Percentiles rank a stretch among this genome's conserved stretches.
phyloP scores from a whole-genome alignment of 2,113 vertebrate genomes.

The Mus pahari region DNA sequence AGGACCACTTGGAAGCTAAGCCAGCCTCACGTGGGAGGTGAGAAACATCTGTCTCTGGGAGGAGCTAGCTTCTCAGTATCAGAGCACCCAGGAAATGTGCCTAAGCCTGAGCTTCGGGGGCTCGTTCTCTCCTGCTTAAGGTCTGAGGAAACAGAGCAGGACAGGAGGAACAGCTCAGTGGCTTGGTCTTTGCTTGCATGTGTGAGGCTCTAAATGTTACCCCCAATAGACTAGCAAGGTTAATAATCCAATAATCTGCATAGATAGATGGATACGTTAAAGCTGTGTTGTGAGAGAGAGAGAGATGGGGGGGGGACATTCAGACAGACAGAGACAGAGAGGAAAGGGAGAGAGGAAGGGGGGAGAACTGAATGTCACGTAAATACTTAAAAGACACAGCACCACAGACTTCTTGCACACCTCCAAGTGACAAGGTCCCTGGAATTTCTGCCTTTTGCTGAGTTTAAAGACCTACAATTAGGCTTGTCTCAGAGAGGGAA shows the following conservation, averaged over 20 bases:
- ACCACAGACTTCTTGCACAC: not conserved
- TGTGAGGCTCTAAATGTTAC: not conserved
- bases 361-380: not conserved
- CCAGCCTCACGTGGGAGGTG: rapidly evolving
- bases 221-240: not conserved
- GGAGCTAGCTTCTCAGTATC: not conserved
- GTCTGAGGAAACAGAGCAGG: not conserved
- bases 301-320: not conserved
- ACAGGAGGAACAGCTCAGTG: not conserved
- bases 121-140: not conserved
- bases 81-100: not conserved
- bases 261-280: too few relatives aligned
- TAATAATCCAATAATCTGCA: not conserved
- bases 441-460: slow-evolving; percentile 11
- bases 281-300: not conserved
- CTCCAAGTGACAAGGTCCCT: not conserved
- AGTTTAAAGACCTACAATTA: not conserved
- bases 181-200: not conserved
- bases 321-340: not conserved
- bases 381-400: not conserved
- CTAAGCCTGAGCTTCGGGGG: not conserved
- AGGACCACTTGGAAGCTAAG: rapidly evolving
- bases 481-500: not conserved
- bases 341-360: too few relatives aligned
- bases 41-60: not conserved